Evolutionary conservation across 1,140 invertebrate species (phyloP), one percentile per base, ranked within the genome.

Genomic region (Trissolcus basalis): DNA sequence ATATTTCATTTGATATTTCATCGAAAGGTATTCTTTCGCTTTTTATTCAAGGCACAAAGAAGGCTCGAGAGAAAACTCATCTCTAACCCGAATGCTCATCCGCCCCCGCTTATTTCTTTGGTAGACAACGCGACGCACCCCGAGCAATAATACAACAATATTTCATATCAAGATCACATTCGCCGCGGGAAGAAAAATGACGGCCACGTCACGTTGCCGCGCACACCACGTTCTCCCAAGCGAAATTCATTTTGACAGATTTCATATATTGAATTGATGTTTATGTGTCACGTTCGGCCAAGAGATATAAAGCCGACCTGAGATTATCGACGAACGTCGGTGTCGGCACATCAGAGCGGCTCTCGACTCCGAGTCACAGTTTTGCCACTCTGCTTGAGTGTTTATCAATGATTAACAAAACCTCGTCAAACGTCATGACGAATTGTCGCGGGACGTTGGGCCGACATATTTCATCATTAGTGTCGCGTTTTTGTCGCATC

Each of bases 171-270:
- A 85, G 86, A 85, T 86, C 82, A 81, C 80, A 83, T 86, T 86
- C 82, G 80, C 79, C 77, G 81, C 78, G 74, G 79, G 80, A 86
- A 88, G 87, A 88, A 87, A 88, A 86, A 88, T 87, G 86, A 83
- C 82, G 77, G 74, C 51, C 75, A 79, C 72, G 79, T 80, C 74
- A 80, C 80, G 76, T 83, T 82, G 76, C 75, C 79, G 77, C 63
- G 67, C 80, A 53, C 76, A 27, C 19, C 19, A 77, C 72, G 81
- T 13, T 56, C 81, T 86, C 82, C 83, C 81, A 81, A 68, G 81
- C 80, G 83, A 86, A 87, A 87, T 87, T 87, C 86, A 87, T 88
- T 88, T 87, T 87, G 87, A 88, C 86, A 87, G 86, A 88, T 87
- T 88, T 87, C 86, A 82, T 88, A 87, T 85, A 87, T 87, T 86